A percentile compares a stretch with the other conserved stretches of the same genome.
Conservation (phyloP, 2,888 invertebrate species). For the Embidobia sp. region DNA sequence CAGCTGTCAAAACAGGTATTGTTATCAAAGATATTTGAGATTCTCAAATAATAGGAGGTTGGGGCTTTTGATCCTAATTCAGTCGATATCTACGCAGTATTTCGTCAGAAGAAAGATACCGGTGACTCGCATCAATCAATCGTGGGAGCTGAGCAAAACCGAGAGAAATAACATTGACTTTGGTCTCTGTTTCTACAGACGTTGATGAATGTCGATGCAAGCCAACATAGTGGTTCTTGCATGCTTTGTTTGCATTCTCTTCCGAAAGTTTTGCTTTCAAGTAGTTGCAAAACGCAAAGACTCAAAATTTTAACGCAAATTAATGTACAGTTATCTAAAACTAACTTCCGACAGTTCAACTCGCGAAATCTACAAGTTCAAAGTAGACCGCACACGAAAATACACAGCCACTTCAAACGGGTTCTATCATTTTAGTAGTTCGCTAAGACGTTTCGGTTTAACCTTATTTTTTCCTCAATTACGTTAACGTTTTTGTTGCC, state of each 20-base stretch:
- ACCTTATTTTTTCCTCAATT: too few species aligned
- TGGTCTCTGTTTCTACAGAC: slow-evolving; percentile 60
- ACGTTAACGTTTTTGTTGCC: too few species aligned
- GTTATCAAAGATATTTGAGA: slow-evolving; percentile 48
- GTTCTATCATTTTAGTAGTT: background rate
- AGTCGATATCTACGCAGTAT: slow-evolving; percentile 46
- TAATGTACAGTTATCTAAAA: slow-evolving; percentile 42
- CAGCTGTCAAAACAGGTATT: slow-evolving; percentile 53
- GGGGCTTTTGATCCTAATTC: slow-evolving; percentile 59
- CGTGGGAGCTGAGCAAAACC: slow-evolving; percentile 50
- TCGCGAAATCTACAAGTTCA: slow-evolving; percentile 29
- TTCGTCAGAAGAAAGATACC: slow-evolving; percentile 59
- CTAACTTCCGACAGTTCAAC: slow-evolving; percentile 23
- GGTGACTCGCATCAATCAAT: slow-evolving; percentile 62
- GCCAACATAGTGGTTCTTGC: slow-evolving; percentile 57
- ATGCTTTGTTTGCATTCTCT: slow-evolving; percentile 61
- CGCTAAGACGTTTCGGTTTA: background rate
- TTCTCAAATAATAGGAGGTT: slow-evolving; percentile 38
- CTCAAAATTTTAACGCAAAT: slow-evolving; percentile 48
- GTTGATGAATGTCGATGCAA: slow-evolving; percentile 62
- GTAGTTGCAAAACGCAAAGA: slow-evolving; percentile 49
- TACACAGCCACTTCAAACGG: background rate
- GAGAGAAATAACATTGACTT: slow-evolving; percentile 65
- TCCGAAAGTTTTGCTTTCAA: slow-evolving; percentile 59
- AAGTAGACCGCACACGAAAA: slow-evolving; percentile 5